Evolutionary conservation across 2,113 vertebrate species (phyloP), one percentile per base, ranked within the genome.

Genomic region (Brienomyrus longianalis): DNA sequence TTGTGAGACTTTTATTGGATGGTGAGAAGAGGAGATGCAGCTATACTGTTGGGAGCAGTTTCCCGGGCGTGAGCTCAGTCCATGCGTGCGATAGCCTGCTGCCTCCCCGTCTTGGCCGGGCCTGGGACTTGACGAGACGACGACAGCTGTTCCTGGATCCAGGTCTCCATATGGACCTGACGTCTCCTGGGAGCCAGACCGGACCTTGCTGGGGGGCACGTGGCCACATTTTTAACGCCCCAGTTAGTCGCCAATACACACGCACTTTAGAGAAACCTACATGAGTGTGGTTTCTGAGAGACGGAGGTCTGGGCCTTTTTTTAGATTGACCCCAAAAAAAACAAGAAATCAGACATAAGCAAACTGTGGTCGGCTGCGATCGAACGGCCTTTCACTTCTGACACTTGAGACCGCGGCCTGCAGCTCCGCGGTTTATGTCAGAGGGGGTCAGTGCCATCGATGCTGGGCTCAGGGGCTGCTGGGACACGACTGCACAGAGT

Each of bases 131-230:
- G 7, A 39, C 50, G 59, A 91, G 70, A 17, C 84, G 17, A 80
- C 74, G 54, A 77, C 90, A 92, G 90, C 88, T 91, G 89, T 51
- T 89, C 88, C 13, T 13, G 70, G 77, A 62, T 88, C 52, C 45
- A 54, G 88, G 45, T 35, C 87, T 90, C 90, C 89, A 89, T 92
- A 92, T 91, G 89, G 89, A 91, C 45, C 31, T 19, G 27, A 27
- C 15, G 45, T 87, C 88, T 90, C 85, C 47, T 74, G 90, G 90
- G 90, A 86, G 87, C 87, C 27, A 11, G 83, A 54, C 51, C 15
- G 51, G 85, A 52, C n/a, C 27, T 43, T 23, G 9, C 66, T 47
- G 54, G 74, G 51, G 50, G 87, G 50, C 51, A n/a, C 74, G n/a
- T 35, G 83, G 80, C 47, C 23, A 8, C 54, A 43, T 74, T 85